A percentile compares a stretch with the other conserved stretches of the same genome.
Conservation (phyloP, 2,113 vertebrate genomes). For the Paramormyrops kingsleyae region DNA sequence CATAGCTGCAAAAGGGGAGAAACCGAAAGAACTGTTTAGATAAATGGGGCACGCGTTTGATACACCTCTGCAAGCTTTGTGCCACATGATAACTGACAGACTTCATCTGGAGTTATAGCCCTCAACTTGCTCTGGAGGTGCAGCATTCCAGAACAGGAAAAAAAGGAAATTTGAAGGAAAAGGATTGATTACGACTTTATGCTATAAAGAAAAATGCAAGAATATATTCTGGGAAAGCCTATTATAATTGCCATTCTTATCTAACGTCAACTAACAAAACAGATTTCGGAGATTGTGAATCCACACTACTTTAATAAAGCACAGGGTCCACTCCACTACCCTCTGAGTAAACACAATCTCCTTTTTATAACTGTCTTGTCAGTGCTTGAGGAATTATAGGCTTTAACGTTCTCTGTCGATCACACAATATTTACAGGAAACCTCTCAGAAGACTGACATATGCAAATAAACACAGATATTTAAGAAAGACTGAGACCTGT, state of each 20-base stretch:
- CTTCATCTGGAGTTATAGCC: constrained; percentile 18
- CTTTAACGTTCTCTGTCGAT: neutral
- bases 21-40: constrained; percentile 36
- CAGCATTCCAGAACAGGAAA: neutral
- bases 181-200: neutral
- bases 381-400: neutral
- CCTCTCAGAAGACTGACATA: neutral
- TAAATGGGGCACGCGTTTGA: constrained; percentile 44
- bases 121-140: neutral
- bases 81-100: neutral
- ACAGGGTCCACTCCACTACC: too few relatives aligned
- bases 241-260: constrained; percentile 10
- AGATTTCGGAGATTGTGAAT: constrained; percentile 7
- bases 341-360: neutral
- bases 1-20: constrained; percentile 53
- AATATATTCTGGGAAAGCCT: neutral
- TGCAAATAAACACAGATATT: neutral
- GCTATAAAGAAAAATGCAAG: neutral
- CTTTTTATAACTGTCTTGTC: neutral
- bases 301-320: neutral
- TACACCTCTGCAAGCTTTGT: constrained; percentile 26
- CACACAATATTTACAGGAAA: neutral
- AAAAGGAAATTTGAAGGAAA: neutral
- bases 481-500: neutral
- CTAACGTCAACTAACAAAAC: constrained; percentile 5